These are phyloP conservation scores for Dysmachus trigonus DNA, from an alignment of 2,888 invertebrate genomes.

Conservation along the genomic window DNA sequence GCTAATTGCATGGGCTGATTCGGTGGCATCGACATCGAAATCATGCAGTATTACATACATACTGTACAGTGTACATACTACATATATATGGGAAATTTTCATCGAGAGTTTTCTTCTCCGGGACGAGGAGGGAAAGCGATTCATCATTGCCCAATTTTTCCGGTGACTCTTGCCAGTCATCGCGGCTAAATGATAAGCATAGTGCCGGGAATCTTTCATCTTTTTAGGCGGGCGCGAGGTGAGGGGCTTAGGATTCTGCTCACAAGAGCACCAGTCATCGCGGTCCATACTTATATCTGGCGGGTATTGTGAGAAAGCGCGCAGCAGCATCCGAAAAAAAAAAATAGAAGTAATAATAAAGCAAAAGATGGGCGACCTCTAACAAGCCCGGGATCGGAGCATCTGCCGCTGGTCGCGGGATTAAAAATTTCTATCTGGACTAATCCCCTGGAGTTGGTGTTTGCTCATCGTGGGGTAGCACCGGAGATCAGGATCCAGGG, in stretches of 20 bases:
- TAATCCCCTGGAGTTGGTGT: constrained; percentile 38
- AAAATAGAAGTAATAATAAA: too few relatives aligned
- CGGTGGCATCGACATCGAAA: background rate
- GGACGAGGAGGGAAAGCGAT: background rate
- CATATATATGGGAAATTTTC: background rate
- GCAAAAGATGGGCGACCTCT: background rate
- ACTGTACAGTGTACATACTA: too few relatives aligned
- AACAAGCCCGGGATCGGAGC: constrained; percentile 31
- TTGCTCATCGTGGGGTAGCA: constrained; percentile 13
- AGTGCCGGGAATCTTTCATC: background rate
- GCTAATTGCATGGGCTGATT: background rate
- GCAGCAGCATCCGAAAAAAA: background rate
- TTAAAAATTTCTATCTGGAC: constrained; percentile 39
- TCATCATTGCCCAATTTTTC: constrained; percentile 32
- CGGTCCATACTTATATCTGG: background rate
- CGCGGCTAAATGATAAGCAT: background rate
- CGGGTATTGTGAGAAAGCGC: background rate
- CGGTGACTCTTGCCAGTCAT: constrained; percentile 37
- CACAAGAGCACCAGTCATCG: constrained; percentile 8
- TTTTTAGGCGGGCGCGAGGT: background rate
- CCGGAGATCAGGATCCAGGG: constrained; percentile 22
- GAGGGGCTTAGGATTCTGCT: background rate
- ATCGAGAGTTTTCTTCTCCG: background rate
- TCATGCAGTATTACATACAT: too few relatives aligned
- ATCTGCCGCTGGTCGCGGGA: constrained; percentile 30